A percentile compares a stretch with the other conserved stretches of the same genome.
Evolutionary conservation across 1,140 invertebrate genomes (phyloP).

Genomic region (Hyphantria cunea): DNA sequence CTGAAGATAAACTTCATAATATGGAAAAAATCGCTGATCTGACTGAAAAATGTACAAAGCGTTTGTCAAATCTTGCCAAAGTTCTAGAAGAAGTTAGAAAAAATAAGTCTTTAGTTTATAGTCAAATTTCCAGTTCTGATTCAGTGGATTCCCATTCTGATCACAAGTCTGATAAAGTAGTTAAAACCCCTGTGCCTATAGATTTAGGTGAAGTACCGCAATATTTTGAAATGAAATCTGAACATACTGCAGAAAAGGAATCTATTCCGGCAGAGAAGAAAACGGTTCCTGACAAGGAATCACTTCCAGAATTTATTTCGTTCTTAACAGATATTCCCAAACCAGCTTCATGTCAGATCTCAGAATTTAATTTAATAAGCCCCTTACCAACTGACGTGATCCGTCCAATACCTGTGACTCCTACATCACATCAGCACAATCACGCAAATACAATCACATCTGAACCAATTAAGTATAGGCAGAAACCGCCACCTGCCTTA

Average conservation of each 20-base stretch:
- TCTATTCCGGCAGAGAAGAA: not conserved
- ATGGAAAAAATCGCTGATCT: slow-evolving; percentile 79
- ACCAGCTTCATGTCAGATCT: slow-evolving; percentile 37
- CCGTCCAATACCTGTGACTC: not conserved
- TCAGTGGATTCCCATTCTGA: slow-evolving; percentile 58
- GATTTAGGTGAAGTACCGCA: not conserved
- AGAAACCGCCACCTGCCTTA: slow-evolving; percentile 64
- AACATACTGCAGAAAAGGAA: not conserved
- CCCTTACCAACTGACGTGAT: not conserved
- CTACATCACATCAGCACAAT: not conserved
- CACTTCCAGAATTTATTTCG: slow-evolving; percentile 41
- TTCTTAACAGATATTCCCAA: slow-evolving; percentile 63
- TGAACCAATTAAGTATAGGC: slow-evolving; percentile 52
- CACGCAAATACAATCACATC: slow-evolving; percentile 2
- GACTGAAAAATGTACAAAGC: slow-evolving; percentile 79
- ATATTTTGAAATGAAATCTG: slow-evolving; percentile 9
- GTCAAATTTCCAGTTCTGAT: slow-evolving; percentile 67
- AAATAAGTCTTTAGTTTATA: slow-evolving; percentile 77
- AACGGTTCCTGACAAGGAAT: not conserved
- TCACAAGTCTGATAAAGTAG: slow-evolving; percentile 48
- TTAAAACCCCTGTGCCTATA: not conserved
- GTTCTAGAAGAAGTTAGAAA: slow-evolving; percentile 82
- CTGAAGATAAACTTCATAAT: slow-evolving; percentile 71
- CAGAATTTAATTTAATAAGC: not conserved
- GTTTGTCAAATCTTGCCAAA: slow-evolving; percentile 80